Evolutionary conservation across 2,888 invertebrate species (phyloP).

Genomic region (Amphipyra tragopoginis): DNA sequence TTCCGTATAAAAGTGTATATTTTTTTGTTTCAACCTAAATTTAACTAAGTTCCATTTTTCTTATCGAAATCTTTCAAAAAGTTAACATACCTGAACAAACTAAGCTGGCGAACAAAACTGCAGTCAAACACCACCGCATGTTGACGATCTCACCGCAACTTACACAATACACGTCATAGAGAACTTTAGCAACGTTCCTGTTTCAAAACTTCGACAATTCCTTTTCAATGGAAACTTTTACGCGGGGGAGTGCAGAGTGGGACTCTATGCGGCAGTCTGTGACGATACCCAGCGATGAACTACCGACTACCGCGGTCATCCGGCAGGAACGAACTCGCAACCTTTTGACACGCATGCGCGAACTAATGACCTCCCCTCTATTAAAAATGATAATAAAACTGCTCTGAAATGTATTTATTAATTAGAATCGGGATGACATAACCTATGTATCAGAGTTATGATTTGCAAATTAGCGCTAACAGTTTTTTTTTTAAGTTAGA

Average conservation of each 20-base stretch:
- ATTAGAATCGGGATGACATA: slow-evolving; percentile 16
- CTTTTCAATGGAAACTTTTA: slow-evolving; percentile 72
- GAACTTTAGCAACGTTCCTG: slow-evolving; percentile 47
- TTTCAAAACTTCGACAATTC: slow-evolving; percentile 43
- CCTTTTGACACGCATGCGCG: slow-evolving; percentile 81
- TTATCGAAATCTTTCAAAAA: slow-evolving; percentile 20
- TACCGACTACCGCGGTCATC: slow-evolving; percentile 70
- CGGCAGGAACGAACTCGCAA: slow-evolving; percentile 64
- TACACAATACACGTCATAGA: slow-evolving; percentile 72
- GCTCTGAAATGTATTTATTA: slow-evolving; percentile 29
- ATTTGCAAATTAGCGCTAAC: too few relatives aligned
- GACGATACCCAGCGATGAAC: slow-evolving; percentile 68
- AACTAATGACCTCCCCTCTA: slow-evolving; percentile 57
- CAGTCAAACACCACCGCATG: slow-evolving; percentile 77
- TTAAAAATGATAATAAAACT: slow-evolving; percentile 53
- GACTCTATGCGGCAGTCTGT: slow-evolving; percentile 67
- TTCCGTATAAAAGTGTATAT: too few relatives aligned
- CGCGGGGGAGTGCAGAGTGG: slow-evolving; percentile 56
- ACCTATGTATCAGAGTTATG: background rate
- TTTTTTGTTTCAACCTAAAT: too few relatives aligned
- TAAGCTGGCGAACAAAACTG: slow-evolving; percentile 69
- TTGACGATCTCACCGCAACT: slow-evolving; percentile 66
- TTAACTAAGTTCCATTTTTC: too few relatives aligned
- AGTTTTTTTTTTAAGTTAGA: too few relatives aligned
- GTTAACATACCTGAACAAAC: slow-evolving; percentile 71